Evolutionary conservation across 30 jellyfish, hydroid and myxozoan genomes (phyloP), one percentile per base, ranked within the genome.

Genomic region (Morbakka virulenta): DNA sequence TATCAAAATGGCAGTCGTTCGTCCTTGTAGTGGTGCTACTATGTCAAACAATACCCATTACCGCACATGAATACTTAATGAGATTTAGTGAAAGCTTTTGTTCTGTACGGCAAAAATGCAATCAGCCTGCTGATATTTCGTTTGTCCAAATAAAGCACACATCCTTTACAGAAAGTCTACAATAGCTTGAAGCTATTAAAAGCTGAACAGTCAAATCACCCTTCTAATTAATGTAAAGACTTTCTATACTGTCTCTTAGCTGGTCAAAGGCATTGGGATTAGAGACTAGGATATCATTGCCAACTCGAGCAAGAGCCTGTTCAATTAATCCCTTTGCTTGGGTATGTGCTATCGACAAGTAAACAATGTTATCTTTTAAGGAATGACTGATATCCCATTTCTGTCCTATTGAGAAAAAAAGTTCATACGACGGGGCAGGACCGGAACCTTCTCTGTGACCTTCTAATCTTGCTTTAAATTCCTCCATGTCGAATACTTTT

Each of bases 351-450:
- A 89, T 89, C 66, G 95, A 72, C n/a, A 87, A 88, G 62, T 83
- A 84, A 21, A 89, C 88, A 25, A 74, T 53, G 76, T 81, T 82
- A 23, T 89, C 83, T 27, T 74, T 72, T 49, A 89, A 69, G 27
- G 91, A 35, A 48, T 22, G 31, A 25, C 69, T 85, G 0, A 47
- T 27, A 1, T 93, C 84, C 95, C 97, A 89, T 36, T 77, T 72
- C 31, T 89, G 97, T 28, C 95, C 97, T 69, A 89, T 81, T 14
- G 96, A 81, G 35, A 89, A 89, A 66, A 3, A 89, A 21, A 79
- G 77, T 57, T 89, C 97, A 23, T 83, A 77, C 9, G 96, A 77
- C 3, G 97, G 97, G n/a, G 76, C 81, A 3, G 95, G 82, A 20
- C 83, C 88, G 6, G 49, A 81, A 6, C 95, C 97, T 26, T 32